These are phyloP conservation scores for Acanthosepion lycidas DNA, from an alignment of 2,888 invertebrate genomes.

Conservation along the genomic window DNA sequence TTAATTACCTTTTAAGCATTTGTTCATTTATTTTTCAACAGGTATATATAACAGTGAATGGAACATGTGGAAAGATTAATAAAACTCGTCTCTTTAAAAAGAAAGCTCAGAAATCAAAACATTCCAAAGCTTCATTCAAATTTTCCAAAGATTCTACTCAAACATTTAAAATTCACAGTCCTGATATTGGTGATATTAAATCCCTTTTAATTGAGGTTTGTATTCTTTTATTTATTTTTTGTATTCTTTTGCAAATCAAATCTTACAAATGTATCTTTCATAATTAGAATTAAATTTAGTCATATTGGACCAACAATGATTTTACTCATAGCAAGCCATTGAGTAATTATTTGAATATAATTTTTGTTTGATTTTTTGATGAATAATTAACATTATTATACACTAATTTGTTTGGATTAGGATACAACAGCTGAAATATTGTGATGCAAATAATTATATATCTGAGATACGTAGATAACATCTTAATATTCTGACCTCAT, in stretches of 20 bases:
- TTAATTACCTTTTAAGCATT: background rate
- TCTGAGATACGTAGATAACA: too few species aligned
- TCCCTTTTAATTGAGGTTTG: constrained; percentile 73
- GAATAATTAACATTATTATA: too few species aligned
- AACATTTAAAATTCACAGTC: constrained; percentile 71
- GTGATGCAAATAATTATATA: too few species aligned
- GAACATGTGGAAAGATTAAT: background rate
- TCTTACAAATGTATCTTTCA: too few species aligned
- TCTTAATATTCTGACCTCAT: too few species aligned
- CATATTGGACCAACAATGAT: too few species aligned
- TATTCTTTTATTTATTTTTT: background rate
- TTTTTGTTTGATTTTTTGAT: too few species aligned
- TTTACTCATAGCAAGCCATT: too few species aligned
- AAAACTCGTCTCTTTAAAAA: background rate
- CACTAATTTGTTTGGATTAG: too few species aligned
- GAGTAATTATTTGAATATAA: too few species aligned
- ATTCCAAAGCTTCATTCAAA: constrained; percentile 59
- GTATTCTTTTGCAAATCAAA: background rate
- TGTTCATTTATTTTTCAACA: background rate
- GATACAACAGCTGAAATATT: too few species aligned
- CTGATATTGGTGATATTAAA: constrained; percentile 72
- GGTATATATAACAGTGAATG: background rate
- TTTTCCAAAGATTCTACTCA: constrained; percentile 73
- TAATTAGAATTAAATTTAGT: too few species aligned
- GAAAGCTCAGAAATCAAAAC: background rate